A percentile compares a stretch with the other conserved stretches of the same genome.
phyloP scores from a whole-genome alignment of 2,888 invertebrate species.

The Dichetophora obliterata region DNA sequence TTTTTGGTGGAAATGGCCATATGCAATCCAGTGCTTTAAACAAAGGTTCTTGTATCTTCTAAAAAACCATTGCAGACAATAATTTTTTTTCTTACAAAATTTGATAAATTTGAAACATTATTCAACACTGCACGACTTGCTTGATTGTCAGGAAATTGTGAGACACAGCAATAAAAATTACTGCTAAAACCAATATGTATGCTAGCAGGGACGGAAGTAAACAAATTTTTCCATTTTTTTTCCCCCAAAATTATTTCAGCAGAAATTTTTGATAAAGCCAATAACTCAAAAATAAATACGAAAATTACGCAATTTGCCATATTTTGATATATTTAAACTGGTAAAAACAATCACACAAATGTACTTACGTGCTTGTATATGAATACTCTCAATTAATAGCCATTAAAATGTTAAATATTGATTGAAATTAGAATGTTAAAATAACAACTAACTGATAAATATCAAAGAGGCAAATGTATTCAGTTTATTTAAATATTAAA shows the following conservation, averaged over 20 bases:
- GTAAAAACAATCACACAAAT: not conserved
- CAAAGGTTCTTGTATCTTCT: too few relatives aligned
- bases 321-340: too few relatives aligned
- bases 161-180: not conserved
- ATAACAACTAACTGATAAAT: not conserved
- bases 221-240: too few relatives aligned
- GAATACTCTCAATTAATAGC: not conserved
- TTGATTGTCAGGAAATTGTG: constrained; percentile 12
- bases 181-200: too few relatives aligned
- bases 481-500: constrained; percentile 1
- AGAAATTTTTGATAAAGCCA: too few relatives aligned
- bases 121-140: not conserved
- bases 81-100: not conserved
- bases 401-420: not conserved
- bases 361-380: not conserved
- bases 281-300: too few relatives aligned
- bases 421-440: not conserved
- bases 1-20: too few relatives aligned
- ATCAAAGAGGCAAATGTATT: not conserved
- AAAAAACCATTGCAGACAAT: not conserved
- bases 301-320: too few relatives aligned
- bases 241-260: too few relatives aligned
- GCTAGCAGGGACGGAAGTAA: too few relatives aligned
- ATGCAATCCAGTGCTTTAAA: too few relatives aligned
- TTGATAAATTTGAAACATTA: not conserved